A percentile compares a stretch with the other conserved stretches of the same genome.
Conservation (phyloP, 2,113 vertebrate genomes). For the Amphiprion percula region DNA sequence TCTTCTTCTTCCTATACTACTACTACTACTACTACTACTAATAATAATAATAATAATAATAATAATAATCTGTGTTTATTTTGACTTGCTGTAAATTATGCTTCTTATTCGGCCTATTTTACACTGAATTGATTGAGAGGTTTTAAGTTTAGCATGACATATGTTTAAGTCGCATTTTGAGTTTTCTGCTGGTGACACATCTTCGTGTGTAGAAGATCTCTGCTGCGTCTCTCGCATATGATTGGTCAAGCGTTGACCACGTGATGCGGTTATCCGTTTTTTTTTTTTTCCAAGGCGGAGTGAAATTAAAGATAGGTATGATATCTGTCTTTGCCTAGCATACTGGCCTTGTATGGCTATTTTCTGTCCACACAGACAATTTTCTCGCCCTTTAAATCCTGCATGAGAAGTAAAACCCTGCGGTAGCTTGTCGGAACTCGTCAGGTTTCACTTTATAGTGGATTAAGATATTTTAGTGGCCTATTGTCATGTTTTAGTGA, state of each 20-base stretch:
- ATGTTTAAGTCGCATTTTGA: no score
- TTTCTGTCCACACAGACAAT: background rate
- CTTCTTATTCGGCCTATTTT: no score
- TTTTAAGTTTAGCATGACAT: no score
- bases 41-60: no score
- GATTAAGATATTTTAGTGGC: conserved; percentile 21
- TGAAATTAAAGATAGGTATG: conserved; percentile 47
- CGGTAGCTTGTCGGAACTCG: background rate
- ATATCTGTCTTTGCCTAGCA: conserved; percentile 18
- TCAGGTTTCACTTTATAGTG: background rate
- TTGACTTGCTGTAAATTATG: no score
- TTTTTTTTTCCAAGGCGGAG: background rate
- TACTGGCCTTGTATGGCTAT: background rate
- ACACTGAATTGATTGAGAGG: no score
- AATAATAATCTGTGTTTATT: no score
- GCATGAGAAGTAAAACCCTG: background rate
- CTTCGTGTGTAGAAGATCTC: background rate
- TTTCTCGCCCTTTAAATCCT: background rate
- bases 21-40: no score
- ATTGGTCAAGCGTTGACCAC: conserved; percentile 54
- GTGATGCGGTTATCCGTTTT: conserved; percentile 36
- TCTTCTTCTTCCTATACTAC: no score
- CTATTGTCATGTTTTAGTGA: conserved; percentile 21
- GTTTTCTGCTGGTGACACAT: conserved; percentile 26
- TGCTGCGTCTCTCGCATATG: background rate